Conservation (phyloP, 2,888 invertebrate genomes). For the Melieria picta region DNA sequence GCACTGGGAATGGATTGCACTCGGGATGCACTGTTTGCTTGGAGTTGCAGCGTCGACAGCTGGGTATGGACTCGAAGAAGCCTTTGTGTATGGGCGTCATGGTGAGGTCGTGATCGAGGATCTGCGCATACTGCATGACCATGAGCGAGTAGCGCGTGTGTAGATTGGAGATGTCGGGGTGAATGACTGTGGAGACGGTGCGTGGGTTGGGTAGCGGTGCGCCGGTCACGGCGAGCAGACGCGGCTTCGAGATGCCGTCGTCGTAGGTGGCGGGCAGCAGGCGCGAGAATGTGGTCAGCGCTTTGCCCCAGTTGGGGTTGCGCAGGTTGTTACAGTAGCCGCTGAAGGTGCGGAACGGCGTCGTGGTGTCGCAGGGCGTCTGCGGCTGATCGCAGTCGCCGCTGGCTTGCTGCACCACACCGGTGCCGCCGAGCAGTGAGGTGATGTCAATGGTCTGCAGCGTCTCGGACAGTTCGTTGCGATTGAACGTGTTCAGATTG, state of each 20-base stretch:
- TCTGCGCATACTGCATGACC: conserved; percentile 96
- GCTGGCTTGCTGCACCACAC: conserved; percentile 40
- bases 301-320: conserved; percentile 84
- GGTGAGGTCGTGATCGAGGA: conserved; percentile 93
- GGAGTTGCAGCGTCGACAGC: conserved; percentile 90
- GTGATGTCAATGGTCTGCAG: conserved; percentile 83
- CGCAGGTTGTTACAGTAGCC: conserved; percentile 90
- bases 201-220: conserved; percentile 85
- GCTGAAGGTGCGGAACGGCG: conserved; percentile 76
- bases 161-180: conserved; percentile 90
- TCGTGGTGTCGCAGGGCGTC: conserved; percentile 77
- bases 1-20: conserved; percentile 92
- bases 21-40: conserved; percentile 89
- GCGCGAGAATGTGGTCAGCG: conserved; percentile 85
- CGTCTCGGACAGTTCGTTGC: conserved; percentile 79
- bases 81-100: conserved; percentile 94
- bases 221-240: conserved; percentile 79
- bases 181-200: conserved; percentile 85
- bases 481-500: conserved; percentile 63
- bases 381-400: conserved; percentile 74
- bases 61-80: conserved; percentile 89
- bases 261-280: conserved; percentile 87
- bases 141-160: conserved; percentile 89
- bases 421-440: conserved; percentile 71
- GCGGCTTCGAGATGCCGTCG: conserved; percentile 86